Evolutionary conservation across 2,888 invertebrate species (phyloP).

Genomic region (Zaprionus lineosus): DNA sequence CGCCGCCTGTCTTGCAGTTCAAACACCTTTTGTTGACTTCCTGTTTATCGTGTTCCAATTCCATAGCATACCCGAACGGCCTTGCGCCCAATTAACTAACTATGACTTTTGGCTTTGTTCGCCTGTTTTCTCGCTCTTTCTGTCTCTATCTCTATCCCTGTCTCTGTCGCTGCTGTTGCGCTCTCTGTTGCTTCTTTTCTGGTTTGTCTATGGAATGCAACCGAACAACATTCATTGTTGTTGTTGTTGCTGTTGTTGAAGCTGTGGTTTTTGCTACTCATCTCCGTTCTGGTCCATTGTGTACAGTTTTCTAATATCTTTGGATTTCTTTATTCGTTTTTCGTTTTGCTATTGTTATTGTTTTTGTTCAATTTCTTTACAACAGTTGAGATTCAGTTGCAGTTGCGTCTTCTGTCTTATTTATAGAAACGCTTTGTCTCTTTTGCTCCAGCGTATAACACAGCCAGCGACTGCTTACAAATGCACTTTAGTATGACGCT

Average conservation of each 20-base stretch:
- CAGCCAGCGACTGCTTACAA: slow-evolving; percentile 52
- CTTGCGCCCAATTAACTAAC: slow-evolving; percentile 64
- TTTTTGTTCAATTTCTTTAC: slow-evolving; percentile 63
- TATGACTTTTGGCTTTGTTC: slow-evolving; percentile 30
- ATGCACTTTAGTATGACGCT: slow-evolving; percentile 52
- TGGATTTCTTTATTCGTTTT: too few relatives aligned
- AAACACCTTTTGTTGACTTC: slow-evolving; percentile 52
- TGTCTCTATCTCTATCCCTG: slow-evolving; percentile 6
- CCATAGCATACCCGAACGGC: slow-evolving; percentile 63
- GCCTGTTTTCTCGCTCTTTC: background rate
- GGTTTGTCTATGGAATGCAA: slow-evolving; percentile 50
- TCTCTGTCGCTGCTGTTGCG: slow-evolving; percentile 8
- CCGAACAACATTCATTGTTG: slow-evolving; percentile 37
- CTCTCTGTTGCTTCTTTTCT: background rate
- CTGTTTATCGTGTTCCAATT: slow-evolving; percentile 59
- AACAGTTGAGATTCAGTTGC: slow-evolving; percentile 38
- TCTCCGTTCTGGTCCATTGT: slow-evolving; percentile 8
- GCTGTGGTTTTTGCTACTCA: slow-evolving; percentile 2
- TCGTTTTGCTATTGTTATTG: slow-evolving; percentile 35
- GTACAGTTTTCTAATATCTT: slow-evolving; percentile 57
- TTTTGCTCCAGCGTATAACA: background rate
- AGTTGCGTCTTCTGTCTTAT: slow-evolving; percentile 44
- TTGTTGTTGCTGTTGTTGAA: slow-evolving; percentile 12
- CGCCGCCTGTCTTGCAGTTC: slow-evolving; percentile 31
- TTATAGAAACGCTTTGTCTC: slow-evolving; percentile 47